Evolutionary conservation across 2,888 invertebrate species (phyloP).

Genomic region (Frankliniella fusca): DNA sequence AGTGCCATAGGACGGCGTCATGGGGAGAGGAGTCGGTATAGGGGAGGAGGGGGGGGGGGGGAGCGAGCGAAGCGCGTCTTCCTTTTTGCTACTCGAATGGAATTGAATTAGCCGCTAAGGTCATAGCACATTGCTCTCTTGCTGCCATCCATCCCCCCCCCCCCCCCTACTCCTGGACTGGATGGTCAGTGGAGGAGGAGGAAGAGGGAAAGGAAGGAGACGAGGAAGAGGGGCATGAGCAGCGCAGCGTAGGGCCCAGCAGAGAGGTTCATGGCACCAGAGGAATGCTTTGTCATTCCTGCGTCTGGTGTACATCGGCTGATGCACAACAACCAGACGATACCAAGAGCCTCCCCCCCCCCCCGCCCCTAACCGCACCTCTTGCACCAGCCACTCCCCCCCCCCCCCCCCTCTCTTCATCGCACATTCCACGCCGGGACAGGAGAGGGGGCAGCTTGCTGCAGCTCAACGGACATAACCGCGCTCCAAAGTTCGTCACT

Average conservation of each 20-base stretch:
- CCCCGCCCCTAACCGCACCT: background rate
- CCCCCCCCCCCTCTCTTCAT: background rate
- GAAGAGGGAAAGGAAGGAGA: background rate
- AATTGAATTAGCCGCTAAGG: conserved; percentile 9
- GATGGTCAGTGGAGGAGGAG: background rate
- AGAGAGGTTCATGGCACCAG: background rate
- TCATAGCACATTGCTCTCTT: background rate
- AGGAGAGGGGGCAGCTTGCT: too few relatives aligned
- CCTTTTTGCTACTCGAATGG: background rate
- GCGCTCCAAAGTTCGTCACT: too few relatives aligned
- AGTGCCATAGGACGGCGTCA: background rate
- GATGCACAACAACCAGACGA: conserved; percentile 4
- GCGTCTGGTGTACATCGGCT: background rate
- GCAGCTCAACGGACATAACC: too few relatives aligned
- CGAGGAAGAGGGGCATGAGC: background rate
- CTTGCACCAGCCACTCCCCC: background rate
- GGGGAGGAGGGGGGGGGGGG: background rate
- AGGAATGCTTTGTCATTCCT: conserved; percentile 16
- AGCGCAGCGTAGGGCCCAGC: background rate
- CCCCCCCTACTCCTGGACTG: background rate
- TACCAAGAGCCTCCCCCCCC: background rate
- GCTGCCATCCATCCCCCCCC: too few relatives aligned
- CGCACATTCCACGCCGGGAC: background rate
- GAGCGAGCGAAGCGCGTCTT: background rate
- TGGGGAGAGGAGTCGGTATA: background rate